phyloP scores from a whole-genome alignment of 2,113 vertebrate species.

The Siniperca chuatsi region DNA sequence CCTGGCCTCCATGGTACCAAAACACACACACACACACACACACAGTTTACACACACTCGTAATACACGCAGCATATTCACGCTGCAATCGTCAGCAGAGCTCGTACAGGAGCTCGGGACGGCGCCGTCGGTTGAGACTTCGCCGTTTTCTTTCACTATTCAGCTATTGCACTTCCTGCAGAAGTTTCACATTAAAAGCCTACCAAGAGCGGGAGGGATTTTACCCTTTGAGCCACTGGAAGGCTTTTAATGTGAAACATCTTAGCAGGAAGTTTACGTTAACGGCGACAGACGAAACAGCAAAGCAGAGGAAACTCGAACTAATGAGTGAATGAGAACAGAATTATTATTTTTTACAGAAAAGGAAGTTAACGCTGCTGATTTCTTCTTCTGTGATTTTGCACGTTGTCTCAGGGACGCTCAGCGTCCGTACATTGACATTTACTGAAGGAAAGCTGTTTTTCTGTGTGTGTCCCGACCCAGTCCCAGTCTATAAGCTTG shows the following conservation, averaged over 20 bases:
- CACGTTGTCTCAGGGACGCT: no score
- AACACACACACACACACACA: neutral
- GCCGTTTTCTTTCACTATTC: neutral
- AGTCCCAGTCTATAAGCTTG: slow-evolving; percentile 89
- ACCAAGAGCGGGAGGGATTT: no score
- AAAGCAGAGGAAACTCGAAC: no score
- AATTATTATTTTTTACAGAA: no score
- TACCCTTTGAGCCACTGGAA: no score
- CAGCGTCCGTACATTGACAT: neutral
- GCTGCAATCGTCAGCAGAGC: no score
- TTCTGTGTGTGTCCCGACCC: slow-evolving; percentile 26
- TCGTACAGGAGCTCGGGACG: neutral
- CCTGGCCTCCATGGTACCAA: slow-evolving; percentile 91
- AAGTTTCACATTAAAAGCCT: neutral
- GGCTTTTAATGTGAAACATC: no score
- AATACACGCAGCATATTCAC: neutral
- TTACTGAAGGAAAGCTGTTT: neutral
- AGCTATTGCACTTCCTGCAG: neutral
- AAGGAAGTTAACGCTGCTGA: neutral
- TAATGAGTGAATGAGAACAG: no score
- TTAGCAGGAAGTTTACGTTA: neutral
- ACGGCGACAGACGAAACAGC: no score
- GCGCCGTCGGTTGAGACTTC: neutral
- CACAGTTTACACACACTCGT: neutral
- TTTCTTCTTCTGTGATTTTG: neutral